Base-by-base conservation (phyloP, 2,113 vertebrate species). In the Crotalus tigris region DNA sequence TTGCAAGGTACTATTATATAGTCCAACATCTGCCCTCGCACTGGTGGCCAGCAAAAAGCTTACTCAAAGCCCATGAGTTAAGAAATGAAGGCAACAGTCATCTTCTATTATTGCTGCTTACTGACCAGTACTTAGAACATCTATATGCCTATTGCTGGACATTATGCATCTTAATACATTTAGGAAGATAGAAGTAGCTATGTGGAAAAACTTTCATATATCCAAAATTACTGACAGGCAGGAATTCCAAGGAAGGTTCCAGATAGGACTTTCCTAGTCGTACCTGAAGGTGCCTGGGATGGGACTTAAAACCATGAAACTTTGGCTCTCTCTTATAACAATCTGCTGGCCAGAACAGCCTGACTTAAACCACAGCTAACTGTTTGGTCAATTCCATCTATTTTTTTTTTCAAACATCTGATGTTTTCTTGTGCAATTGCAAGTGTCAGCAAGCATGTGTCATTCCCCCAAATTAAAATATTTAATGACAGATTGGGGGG, bases 391-490 rank as follows among this genome's bases (percentile, higher is more conserved):
- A 58, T 33, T 39, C 57, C 61, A 81, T 24, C 69, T 1, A 46
- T 88, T 88, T 92, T 88, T 92, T 88, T 92, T 0, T 26, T 51
- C 5, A 85, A 53, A 51, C 46, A 17, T 21, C 64, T 75, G 93
- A 88, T 54, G n/a, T 21, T 91, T 92, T 92, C 54, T 91, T 6
- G 61, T 2, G 24, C 15, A 4, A 55, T 88, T 89, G 54, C 44
- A 9, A 3, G 90, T 89, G 92, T 39, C 93, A 23, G 21, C 88
- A 55, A 0, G 0, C 58, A 95, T 24, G 91, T 51, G 88, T 85
- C 93, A 91, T 86, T 64, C 85, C 81, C 88, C 39, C 53, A 57
- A 90, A 92, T 64, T 91, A 44, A 54, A 90, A 81, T 69, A 94
- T 5, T 29, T 91, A 81, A 90, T 90, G 44, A 85, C 75, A 90